Evolutionary conservation across 2,113 vertebrate species (phyloP).

Genomic region (Thalassarche chlororhynchos): DNA sequence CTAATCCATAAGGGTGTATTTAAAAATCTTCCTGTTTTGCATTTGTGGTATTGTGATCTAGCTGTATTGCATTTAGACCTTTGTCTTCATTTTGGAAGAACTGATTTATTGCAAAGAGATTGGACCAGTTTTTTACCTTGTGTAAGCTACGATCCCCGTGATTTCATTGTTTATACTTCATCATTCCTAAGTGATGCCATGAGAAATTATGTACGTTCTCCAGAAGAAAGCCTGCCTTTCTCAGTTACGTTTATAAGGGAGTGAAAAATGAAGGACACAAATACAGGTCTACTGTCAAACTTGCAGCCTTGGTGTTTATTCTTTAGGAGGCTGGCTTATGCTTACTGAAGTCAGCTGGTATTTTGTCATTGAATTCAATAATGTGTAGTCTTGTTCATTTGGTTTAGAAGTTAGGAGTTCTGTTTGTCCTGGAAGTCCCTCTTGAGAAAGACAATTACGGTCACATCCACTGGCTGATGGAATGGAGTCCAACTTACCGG

Average conservation of each 20-base stretch:
- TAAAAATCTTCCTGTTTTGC: not conserved
- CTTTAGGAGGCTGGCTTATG: not conserved
- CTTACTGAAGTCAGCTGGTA: not conserved
- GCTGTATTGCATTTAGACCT: not conserved
- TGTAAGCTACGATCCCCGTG: not conserved
- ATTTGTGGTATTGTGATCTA: not conserved
- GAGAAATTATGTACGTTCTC: not conserved
- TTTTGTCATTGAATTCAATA: not conserved
- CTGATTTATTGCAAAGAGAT: not conserved
- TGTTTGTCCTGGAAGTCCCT: not conserved
- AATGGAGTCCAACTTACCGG: not conserved
- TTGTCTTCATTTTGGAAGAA: not conserved
- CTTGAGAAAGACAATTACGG: not conserved
- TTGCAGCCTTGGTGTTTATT: not conserved
- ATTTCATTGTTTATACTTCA: not conserved
- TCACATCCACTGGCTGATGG: not conserved
- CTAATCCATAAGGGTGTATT: not conserved
- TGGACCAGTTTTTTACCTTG: not conserved
- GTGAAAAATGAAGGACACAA: not conserved
- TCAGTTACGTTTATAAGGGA: not conserved
- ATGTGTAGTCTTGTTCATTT: not conserved
- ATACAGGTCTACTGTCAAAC: not conserved
- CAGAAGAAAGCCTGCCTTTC: not conserved
- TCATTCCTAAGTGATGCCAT: not conserved
- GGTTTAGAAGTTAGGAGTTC: not conserved